Evolutionary conservation across 2,113 vertebrate species (phyloP).

Genomic region (Struthidea cinerea): DNA sequence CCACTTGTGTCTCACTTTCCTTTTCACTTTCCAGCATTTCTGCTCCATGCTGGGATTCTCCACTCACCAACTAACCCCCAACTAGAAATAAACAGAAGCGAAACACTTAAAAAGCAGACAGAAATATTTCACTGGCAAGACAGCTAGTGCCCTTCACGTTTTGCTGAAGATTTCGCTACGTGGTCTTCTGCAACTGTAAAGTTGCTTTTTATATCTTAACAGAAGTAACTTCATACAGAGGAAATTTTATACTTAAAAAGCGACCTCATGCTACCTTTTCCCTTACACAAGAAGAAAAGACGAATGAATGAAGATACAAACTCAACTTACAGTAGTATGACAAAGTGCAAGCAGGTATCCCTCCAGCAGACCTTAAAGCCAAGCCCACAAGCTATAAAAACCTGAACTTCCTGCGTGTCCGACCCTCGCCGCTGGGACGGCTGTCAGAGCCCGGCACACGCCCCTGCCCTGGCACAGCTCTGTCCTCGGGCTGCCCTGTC

Average conservation of each 20-base stretch:
- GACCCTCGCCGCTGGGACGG: neutral
- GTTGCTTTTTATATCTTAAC: neutral
- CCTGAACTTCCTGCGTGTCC: neutral
- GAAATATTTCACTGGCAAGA: neutral
- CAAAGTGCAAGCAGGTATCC: neutral
- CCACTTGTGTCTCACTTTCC: neutral
- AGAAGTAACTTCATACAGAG: neutral
- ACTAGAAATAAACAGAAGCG: neutral
- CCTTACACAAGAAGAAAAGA: neutral
- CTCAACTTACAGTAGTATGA: neutral
- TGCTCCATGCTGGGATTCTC: neutral
- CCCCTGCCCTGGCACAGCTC: neutral
- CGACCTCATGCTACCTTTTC: neutral
- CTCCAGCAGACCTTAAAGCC: neutral
- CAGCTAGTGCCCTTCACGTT: neutral
- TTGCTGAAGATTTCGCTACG: neutral
- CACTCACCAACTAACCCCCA: neutral
- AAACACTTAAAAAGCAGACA: neutral
- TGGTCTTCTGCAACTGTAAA: neutral
- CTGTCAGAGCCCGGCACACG: accelerated
- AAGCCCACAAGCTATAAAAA: neutral
- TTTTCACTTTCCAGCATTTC: neutral
- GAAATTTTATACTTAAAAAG: neutral
- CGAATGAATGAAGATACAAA: neutral
- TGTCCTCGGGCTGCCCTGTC: accelerated